Evolutionary conservation across 1,140 invertebrate genomes (phyloP).

Genomic region (Aradophagus sp.): DNA sequence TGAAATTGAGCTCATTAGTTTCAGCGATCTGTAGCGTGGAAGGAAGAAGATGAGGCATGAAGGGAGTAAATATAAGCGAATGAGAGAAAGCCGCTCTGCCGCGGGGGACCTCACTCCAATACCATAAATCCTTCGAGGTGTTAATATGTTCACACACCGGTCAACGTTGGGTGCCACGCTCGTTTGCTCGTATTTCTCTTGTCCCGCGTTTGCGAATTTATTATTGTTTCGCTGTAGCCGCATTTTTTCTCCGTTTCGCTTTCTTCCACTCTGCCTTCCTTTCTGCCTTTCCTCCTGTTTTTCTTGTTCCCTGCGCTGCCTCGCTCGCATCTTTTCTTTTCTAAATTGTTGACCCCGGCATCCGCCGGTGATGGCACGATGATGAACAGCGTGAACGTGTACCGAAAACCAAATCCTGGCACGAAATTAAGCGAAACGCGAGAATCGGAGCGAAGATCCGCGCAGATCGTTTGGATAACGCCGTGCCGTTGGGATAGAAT

Average conservation of each 20-base stretch:
- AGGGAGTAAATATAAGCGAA: conserved; percentile 52
- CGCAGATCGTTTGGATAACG: conserved; percentile 65
- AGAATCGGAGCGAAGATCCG: conserved; percentile 60
- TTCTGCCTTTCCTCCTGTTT: too few relatives aligned
- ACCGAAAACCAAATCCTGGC: conserved; percentile 56
- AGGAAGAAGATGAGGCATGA: conserved; percentile 50
- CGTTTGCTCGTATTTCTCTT: conserved; percentile 41
- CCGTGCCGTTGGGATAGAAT: conserved; percentile 65
- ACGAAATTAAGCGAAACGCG: conserved; percentile 65
- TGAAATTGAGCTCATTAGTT: conserved; percentile 72
- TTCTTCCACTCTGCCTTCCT: too few relatives aligned
- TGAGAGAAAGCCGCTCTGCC: conserved; percentile 61
- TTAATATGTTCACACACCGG: conserved; percentile 72
- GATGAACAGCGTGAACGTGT: conserved; percentile 45
- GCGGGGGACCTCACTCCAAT: conserved; percentile 67
- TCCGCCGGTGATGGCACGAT: conserved; percentile 19
- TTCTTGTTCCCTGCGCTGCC: too few relatives aligned
- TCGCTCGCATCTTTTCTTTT: too few relatives aligned
- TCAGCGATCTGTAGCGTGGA: conserved; percentile 60
- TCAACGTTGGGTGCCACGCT: conserved; percentile 59
- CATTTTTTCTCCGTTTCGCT: conserved; percentile 15
- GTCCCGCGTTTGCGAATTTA: conserved; percentile 43
- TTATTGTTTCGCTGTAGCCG: conserved; percentile 24
- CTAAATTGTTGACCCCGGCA: conserved; percentile 35
- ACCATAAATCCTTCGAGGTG: conserved; percentile 73